Base-by-base conservation (phyloP, 2,113 vertebrate genomes). In the Xiphias gladius region DNA sequence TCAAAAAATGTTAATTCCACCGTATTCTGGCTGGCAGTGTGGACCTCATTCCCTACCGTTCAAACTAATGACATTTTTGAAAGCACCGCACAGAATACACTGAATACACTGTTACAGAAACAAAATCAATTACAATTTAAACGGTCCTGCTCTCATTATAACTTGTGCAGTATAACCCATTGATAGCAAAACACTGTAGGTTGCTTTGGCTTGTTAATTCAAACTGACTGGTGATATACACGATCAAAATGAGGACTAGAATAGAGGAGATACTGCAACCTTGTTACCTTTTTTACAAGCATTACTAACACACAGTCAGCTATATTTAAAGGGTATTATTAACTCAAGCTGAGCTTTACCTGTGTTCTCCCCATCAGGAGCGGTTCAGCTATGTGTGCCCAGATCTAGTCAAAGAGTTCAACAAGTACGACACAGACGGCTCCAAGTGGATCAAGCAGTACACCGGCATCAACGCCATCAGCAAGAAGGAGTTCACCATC, bases 391-490 rank as follows among this genome's bases (percentile, higher is more conserved):
- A 99, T 1, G 97, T 99, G 80, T 99, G 98, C 91, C 98, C 98
- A 14, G 98, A 99, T 86, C 96, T 99, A 92, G 98, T 99, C 86
- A 99, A 99, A 95, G 98, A 99, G 94, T 99, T 99, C 94, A 98
- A 89, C 91, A 99, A 99, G 93, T 99, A 99, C 79, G 98, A 99
- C 92, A 97, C 96, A 61, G 97, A 99, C 79, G 96, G 96, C 87
- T 96, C 96, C 74, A 99, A 99, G 88, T 99, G 98, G 98, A 99
- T 99, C 93, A 99, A 99, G 89, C 98, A 99, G 79, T 98, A 98
- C 96, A 99, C 97, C 76, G 98, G 98, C 88, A 96, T 98, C 93
- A 99, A 99, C 80, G 92, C 97, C 83, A 96, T 99, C 91, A 98
- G 97, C 94, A 99, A 99, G 96, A 99, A 98, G 92, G 98, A 99